phyloP scores from a whole-genome alignment of 2,888 invertebrate genomes.

The Amblyjoppa fuscipennis region DNA sequence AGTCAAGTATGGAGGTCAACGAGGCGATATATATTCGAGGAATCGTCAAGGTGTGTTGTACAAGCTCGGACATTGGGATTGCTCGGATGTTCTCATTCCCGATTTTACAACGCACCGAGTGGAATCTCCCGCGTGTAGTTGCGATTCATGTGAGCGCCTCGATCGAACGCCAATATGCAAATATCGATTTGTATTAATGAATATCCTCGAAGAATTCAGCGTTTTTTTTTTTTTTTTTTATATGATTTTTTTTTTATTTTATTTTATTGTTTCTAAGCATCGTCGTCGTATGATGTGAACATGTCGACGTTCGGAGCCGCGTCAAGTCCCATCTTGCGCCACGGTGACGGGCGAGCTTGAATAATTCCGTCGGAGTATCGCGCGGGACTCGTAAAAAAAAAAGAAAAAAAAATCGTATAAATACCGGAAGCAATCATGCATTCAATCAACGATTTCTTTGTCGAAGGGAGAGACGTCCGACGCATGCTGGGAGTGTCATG shows the following conservation, averaged over 20 bases:
- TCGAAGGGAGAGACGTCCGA: slow-evolving; percentile 73
- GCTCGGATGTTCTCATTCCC: slow-evolving; percentile 44
- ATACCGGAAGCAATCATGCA: slow-evolving; percentile 75
- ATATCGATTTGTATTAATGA: slow-evolving; percentile 61
- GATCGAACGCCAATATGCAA: slow-evolving; percentile 57
- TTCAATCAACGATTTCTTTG: slow-evolving; percentile 76
- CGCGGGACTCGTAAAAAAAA: slow-evolving; percentile 69
- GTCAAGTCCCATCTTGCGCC: slow-evolving; percentile 4
- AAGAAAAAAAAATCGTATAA: slow-evolving; percentile 63
- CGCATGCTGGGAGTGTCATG: slow-evolving; percentile 67
- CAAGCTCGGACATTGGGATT: slow-evolving; percentile 32
- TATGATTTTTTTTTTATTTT: slow-evolving; percentile 21
- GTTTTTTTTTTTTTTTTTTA: not conserved
- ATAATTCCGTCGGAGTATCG: slow-evolving; percentile 71
- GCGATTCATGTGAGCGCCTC: slow-evolving; percentile 40
- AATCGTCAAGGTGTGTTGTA: slow-evolving; percentile 43
- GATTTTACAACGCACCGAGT: not conserved
- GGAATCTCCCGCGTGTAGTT: not conserved
- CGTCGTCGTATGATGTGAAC: slow-evolving; percentile 25
- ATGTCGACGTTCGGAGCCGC: slow-evolving; percentile 23
- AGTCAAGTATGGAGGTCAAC: slow-evolving; percentile 58
- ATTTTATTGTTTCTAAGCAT: not conserved
- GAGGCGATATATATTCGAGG: slow-evolving; percentile 60
- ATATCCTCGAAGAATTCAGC: slow-evolving; percentile 39
- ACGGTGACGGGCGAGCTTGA: slow-evolving; percentile 64